Evolutionary conservation across 2,888 invertebrate species (phyloP).

Genomic region (Heteropelma amictum): DNA sequence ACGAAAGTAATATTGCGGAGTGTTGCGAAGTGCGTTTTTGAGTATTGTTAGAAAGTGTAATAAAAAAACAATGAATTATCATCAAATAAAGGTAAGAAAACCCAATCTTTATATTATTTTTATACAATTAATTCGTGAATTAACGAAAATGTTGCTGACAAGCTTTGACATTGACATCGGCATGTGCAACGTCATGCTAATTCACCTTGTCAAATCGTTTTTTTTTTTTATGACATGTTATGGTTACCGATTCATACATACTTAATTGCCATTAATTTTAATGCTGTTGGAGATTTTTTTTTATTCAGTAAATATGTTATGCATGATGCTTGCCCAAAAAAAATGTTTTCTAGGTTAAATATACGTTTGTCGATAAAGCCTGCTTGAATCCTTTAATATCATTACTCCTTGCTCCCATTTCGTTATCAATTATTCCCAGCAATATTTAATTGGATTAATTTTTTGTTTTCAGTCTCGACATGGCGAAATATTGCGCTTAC

Average conservation of each 20-base stretch:
- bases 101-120: no score
- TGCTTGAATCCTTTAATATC: neutral
- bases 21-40: no score
- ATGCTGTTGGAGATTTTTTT: slow-evolving; percentile 60
- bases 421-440: neutral
- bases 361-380: no score
- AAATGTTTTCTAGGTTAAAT: no score
- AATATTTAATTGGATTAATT: neutral
- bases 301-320: neutral
- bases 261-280: neutral
- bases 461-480: slow-evolving; percentile 7
- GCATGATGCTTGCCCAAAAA: neutral
- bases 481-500: neutral
- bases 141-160: neutral
- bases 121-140: no score
- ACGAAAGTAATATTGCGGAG: no score
- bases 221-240: no score
- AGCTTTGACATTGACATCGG: no score
- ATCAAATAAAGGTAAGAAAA: neutral
- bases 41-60: no score
- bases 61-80: neutral
- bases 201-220: no score
- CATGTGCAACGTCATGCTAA: no score
- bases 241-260: neutral
- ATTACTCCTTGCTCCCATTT: neutral